Evolutionary conservation across 2,113 vertebrate genomes (phyloP).

Genomic region (Colossoma macropomum): DNA sequence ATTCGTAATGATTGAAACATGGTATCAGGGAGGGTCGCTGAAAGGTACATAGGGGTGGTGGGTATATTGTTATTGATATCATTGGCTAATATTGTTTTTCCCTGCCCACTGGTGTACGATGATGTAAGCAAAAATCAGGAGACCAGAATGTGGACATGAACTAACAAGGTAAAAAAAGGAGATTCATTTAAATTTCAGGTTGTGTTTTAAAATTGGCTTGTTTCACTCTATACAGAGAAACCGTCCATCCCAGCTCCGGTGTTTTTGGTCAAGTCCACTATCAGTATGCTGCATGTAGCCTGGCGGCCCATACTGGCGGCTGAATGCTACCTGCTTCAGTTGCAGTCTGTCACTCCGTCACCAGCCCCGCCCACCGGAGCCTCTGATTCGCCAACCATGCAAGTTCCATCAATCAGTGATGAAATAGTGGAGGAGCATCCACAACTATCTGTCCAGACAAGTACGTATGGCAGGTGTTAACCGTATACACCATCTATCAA

Average conservation of each 20-base stretch:
- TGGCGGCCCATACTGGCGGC: slow-evolving; percentile 94
- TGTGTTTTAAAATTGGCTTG: background rate
- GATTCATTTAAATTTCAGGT: too few relatives aligned
- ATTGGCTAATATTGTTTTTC: too few relatives aligned
- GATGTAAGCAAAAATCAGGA: too few relatives aligned
- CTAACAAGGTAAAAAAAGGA: too few relatives aligned
- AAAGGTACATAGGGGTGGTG: too few relatives aligned
- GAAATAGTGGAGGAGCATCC: slow-evolving; percentile 24
- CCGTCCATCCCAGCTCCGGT: slow-evolving; percentile 87
- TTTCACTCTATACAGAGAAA: slow-evolving; percentile 79
- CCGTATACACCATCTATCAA: background rate
- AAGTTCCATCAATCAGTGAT: background rate
- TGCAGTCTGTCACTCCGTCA: slow-evolving; percentile 77
- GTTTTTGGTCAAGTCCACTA: slow-evolving; percentile 91
- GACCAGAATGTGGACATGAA: too few relatives aligned
- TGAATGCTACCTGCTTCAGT: slow-evolving; percentile 91
- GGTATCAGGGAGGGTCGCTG: too few relatives aligned
- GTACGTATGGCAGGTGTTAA: background rate
- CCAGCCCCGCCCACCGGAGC: slow-evolving; percentile 10
- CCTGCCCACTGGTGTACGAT: too few relatives aligned
- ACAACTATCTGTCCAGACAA: background rate
- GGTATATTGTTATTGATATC: too few relatives aligned
- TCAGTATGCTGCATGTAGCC: slow-evolving; percentile 92
- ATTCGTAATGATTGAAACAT: too few relatives aligned
- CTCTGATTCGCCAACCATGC: slow-evolving; percentile 3